Evolutionary conservation across 1,140 invertebrate genomes (phyloP), one percentile per base, ranked within the genome.

Genomic region (Drosophila tristis): DNA sequence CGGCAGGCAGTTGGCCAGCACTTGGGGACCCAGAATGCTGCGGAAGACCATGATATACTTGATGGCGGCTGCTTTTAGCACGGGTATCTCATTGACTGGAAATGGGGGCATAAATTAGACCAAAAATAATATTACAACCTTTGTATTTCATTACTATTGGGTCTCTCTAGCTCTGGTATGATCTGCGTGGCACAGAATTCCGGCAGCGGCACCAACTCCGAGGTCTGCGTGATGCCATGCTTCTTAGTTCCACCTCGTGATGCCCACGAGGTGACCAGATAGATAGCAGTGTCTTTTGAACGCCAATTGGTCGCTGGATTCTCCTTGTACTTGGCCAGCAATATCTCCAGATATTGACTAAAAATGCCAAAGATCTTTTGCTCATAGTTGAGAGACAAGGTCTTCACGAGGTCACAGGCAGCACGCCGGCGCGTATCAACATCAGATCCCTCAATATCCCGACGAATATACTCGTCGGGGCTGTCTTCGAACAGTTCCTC

Each of bases 381-480:
- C 93, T 99, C 98, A 93, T 98, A 99, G 86, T 96, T 96, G 77
- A 95, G 94, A 1, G 96, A 96, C 1, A 99, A 93, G 0, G 97
- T 96, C 90, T 97, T 96, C 1, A 99, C 98, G 59, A 99, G 93
- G 94, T 99, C 98, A 93, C 98, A 99, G 51, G 98, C 98, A 25
- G 98, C 97, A 80, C 98, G 94, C 50, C 98, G 94, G 62, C 98
- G 93, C 0, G 99, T 99, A 91, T 99, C 98, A 35, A 99, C 96
- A 93, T 99, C 98, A n/a, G 98, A 98, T 5, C 98, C 98, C 93
- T 99, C 98, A 71, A 99, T 98, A 93, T 99, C 99, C 50, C 98
- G 94, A 43, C 98, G 93, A 64, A 99, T 99, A 90, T 99, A 99
- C 93, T 99, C 98, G 92, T 99, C 98, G 0, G 98, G 97, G 92